Percentiles rank a stretch among this genome's conserved stretches.
phyloP scores from a whole-genome alignment of 2,797 vertebrate genomes.

The Coluber constrictor region DNA sequence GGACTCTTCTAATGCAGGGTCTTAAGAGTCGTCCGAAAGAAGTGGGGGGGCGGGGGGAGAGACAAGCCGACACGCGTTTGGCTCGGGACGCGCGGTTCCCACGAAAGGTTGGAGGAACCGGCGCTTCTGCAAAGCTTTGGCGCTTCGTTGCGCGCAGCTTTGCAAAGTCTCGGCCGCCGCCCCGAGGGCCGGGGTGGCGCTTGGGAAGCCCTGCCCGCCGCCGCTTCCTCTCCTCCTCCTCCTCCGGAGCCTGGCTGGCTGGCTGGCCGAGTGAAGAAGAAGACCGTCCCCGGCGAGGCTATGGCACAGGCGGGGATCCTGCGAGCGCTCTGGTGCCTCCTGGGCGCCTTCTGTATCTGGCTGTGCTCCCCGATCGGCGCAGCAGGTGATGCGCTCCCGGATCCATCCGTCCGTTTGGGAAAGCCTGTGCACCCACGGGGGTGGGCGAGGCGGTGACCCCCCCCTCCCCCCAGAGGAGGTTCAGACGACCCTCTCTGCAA shows the following conservation, averaged over 20 bases:
- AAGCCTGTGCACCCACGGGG: background rate
- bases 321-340: background rate
- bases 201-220: background rate
- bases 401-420: too few species aligned
- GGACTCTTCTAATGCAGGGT: too few species aligned
- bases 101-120: too few species aligned
- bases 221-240: background rate
- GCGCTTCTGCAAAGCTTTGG: too few species aligned
- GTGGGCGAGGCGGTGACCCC: too few species aligned
- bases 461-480: too few species aligned
- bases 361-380: background rate
- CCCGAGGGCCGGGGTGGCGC: background rate
- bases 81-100: too few species aligned
- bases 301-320: background rate
- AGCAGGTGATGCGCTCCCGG: background rate
- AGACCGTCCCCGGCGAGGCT: background rate
- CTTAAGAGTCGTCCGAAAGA: too few species aligned
- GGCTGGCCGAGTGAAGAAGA: background rate
- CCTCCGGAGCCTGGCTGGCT: background rate
- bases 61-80: too few species aligned
- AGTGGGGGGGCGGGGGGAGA: rapidly evolving
- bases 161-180: background rate
- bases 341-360: background rate
- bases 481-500: background rate
- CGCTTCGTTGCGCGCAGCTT: too few species aligned